A percentile compares a stretch with the other conserved stretches of the same genome.
phyloP scores from a whole-genome alignment of 2,797 vertebrate genomes.

The Serranus cabrilla region DNA sequence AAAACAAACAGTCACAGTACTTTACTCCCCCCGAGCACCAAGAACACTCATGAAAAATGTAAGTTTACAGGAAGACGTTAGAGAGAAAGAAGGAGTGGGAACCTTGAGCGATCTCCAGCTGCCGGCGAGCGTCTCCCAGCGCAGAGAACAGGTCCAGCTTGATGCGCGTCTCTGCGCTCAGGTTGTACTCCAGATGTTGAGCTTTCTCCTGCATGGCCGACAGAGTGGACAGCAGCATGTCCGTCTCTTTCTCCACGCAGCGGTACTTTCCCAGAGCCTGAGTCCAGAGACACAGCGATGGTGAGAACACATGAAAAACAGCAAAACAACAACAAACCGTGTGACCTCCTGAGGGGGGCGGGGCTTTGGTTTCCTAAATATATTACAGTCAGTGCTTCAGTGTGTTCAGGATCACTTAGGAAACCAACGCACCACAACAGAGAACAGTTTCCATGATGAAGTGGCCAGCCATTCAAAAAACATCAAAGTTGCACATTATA shows the following conservation, averaged over 20 bases:
- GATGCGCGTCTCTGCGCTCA: constrained; percentile 89
- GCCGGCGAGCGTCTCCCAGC: constrained; percentile 87
- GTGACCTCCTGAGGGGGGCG: constrained; percentile 17
- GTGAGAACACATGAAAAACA: constrained; percentile 13
- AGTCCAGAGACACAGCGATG: constrained; percentile 17
- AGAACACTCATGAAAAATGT: background rate
- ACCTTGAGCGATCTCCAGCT: constrained; percentile 90
- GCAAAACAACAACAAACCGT: background rate
- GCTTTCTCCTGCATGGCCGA: constrained; percentile 89
- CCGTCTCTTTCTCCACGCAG: constrained; percentile 86
- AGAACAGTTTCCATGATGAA: constrained; percentile 39
- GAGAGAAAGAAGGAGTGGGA: background rate
- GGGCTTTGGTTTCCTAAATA: constrained; percentile 68
- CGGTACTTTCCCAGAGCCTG: constrained; percentile 84
- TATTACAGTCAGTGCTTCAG: background rate
- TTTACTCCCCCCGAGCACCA: background rate
- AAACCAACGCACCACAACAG: constrained; percentile 57
- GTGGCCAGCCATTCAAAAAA: constrained; percentile 63
- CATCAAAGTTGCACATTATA: constrained; percentile 38
- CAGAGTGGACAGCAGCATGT: constrained; percentile 87
- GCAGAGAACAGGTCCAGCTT: constrained; percentile 90
- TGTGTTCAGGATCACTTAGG: constrained; percentile 35
- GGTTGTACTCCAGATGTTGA: constrained; percentile 90
- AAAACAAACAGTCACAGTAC: background rate
- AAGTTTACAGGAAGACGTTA: background rate